These are phyloP conservation scores for Stenchaetothrips biformis DNA, from an alignment of 2,888 invertebrate species.

Conservation along the genomic window DNA sequence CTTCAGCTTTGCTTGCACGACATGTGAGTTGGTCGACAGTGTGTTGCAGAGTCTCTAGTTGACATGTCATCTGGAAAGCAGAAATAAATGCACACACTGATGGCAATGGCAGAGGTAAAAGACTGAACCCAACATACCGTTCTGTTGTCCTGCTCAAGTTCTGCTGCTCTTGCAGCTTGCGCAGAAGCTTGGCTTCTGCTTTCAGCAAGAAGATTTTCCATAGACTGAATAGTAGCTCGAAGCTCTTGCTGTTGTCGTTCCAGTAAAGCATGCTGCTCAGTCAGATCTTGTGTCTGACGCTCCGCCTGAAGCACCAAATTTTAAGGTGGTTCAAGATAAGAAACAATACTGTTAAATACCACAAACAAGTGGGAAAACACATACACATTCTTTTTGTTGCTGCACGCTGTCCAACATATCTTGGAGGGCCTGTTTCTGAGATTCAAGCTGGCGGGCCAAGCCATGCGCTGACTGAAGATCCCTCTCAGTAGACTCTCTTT, in stretches of 20 bases:
- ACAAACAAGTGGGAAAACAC: not conserved
- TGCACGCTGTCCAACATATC: not conserved
- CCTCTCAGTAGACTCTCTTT: not conserved
- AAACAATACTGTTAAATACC: not conserved
- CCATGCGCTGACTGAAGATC: slow-evolving; percentile 10
- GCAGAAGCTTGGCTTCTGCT: not conserved
- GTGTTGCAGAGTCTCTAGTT: not conserved
- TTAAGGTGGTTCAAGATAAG: not conserved
- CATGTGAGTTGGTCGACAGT: not conserved
- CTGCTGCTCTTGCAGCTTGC: not conserved
- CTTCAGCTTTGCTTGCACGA: not conserved
- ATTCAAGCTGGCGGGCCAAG: not conserved
- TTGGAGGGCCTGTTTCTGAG: slow-evolving; percentile 4
- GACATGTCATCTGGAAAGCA: not conserved
- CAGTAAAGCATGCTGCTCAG: not conserved
- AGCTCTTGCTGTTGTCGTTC: not conserved
- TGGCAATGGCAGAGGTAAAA: not conserved
- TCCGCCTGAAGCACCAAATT: not conserved
- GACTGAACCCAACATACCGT: not conserved
- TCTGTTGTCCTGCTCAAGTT: slow-evolving; percentile 12
- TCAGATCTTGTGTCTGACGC: not conserved
- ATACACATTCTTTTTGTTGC: not conserved
- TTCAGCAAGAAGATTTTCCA: slow-evolving; percentile 7
- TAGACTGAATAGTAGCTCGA: not conserved
- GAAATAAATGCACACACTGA: not conserved